These are phyloP conservation scores for Centropristis striata DNA, from an alignment of 2,113 vertebrate genomes.

Conservation along the genomic window DNA sequence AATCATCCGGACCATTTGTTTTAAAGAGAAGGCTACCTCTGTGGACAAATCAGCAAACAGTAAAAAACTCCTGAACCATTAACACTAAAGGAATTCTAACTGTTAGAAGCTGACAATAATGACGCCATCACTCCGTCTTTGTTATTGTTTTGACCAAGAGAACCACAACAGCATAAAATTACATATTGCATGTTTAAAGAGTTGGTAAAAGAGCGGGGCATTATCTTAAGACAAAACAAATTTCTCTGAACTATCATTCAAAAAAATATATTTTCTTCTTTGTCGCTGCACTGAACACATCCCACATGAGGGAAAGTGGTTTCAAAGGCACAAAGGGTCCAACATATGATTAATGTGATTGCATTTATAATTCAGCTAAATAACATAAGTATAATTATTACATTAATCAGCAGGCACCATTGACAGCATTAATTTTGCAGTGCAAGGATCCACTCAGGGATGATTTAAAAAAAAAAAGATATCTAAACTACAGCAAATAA, in stretches of 20 bases:
- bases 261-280: constrained; percentile 14
- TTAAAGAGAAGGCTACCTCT: no score
- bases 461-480: constrained; percentile 18
- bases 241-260: constrained; percentile 1
- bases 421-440: constrained; percentile 71
- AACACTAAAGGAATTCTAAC: no score
- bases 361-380: constrained; percentile 80
- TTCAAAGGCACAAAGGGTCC: constrained; percentile 53
- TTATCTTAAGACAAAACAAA: not conserved
- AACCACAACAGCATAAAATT: no score
- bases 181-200: not conserved
- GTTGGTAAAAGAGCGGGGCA: not conserved
- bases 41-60: no score
- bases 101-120: no score
- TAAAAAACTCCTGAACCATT: no score
- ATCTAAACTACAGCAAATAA: constrained; percentile 49
- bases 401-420: constrained; percentile 77
- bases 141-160: no score
- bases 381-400: constrained; percentile 77
- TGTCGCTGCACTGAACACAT: constrained; percentile 29
- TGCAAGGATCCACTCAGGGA: constrained; percentile 56
- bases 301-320: constrained; percentile 42
- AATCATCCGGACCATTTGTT: no score
- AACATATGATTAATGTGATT: constrained; percentile 75
- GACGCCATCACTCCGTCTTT: no score